Percentiles rank a stretch among this genome's conserved stretches.
These are phyloP conservation scores for Numenius phaeopus DNA, from an alignment of 2,797 vertebrate species.

Conservation along the genomic window DNA sequence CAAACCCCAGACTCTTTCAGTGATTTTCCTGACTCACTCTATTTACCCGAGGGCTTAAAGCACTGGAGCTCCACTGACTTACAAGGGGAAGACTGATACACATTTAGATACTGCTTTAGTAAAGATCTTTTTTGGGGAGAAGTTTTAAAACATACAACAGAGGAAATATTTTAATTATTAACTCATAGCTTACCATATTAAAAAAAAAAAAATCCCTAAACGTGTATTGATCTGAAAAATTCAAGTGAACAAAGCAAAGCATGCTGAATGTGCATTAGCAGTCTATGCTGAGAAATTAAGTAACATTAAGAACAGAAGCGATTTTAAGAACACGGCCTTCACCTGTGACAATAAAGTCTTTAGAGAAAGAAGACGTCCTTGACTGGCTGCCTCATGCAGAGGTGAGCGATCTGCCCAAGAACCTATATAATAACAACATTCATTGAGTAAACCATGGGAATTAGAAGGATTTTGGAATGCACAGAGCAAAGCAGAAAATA, in stretches of 20 bases:
- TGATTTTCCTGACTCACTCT: not conserved
- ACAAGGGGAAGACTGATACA: not conserved
- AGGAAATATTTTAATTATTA: not conserved
- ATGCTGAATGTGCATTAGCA: not conserved
- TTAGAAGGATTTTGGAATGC: not conserved
- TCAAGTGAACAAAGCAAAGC: not conserved
- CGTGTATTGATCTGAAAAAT: not conserved
- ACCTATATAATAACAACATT: conserved; percentile 79
- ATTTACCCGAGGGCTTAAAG: not conserved
- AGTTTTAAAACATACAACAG: not conserved
- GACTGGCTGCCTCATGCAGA: conserved; percentile 93
- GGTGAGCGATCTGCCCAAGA: conserved; percentile 96
- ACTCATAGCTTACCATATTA: not conserved
- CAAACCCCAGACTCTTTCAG: not conserved
- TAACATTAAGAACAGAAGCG: not conserved
- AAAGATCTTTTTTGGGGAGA: not conserved
- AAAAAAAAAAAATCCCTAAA: not conserved
- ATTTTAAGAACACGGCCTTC: conserved; percentile 50
- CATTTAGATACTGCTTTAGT: not conserved
- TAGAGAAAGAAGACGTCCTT: conserved; percentile 92
- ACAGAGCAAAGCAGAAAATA: conserved; percentile 16
- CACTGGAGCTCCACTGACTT: not conserved
- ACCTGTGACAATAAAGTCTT: conserved; percentile 94
- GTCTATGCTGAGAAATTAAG: not conserved
- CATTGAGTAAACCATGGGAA: conserved; percentile 10